A percentile compares a stretch with the other conserved stretches of the same genome.
Conservation (phyloP, 30 jellyfish, hydroid and myxozoan genomes). For the Calvadosia cruxmelitensis region DNA sequence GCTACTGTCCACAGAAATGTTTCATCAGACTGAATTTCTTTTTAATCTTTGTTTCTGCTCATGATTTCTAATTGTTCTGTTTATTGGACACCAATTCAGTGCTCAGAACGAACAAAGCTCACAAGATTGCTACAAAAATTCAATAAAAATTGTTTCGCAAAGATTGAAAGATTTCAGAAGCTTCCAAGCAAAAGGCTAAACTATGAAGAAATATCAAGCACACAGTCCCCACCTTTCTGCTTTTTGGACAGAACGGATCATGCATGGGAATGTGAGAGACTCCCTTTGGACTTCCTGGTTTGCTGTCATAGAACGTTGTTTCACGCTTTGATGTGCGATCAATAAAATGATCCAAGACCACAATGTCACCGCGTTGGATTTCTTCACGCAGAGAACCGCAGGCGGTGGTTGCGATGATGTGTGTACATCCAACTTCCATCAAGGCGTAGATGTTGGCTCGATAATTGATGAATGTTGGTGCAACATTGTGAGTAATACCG, state of each 20-base stretch:
- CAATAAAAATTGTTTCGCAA: too few species aligned
- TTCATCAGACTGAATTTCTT: too few species aligned
- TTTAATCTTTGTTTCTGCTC: too few species aligned
- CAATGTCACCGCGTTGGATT: conserved; percentile 57
- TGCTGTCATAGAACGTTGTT: conserved; percentile 80
- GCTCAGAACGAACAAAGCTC: too few species aligned
- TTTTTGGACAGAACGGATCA: conserved; percentile 76
- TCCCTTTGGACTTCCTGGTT: conserved; percentile 55
- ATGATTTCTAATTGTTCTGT: too few species aligned
- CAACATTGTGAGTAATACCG: conserved; percentile 47
- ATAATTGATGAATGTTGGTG: conserved; percentile 89
- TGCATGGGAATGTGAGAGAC: conserved; percentile 89
- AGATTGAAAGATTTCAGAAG: too few species aligned
- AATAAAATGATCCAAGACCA: conserved; percentile 72
- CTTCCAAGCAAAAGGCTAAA: too few species aligned
- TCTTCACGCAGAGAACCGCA: conserved; percentile 92
- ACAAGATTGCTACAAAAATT: too few species aligned
- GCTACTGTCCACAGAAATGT: too few species aligned
- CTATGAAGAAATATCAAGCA: background rate
- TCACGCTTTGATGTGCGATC: conserved; percentile 73
- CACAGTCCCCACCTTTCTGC: conserved; percentile 36
- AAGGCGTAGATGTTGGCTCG: conserved; percentile 92
- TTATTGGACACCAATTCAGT: too few species aligned
- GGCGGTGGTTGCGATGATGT: conserved; percentile 84
- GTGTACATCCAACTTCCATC: conserved; percentile 89